phyloP scores from a whole-genome alignment of 2,888 invertebrate genomes.

The Polymixis flavicincta region DNA sequence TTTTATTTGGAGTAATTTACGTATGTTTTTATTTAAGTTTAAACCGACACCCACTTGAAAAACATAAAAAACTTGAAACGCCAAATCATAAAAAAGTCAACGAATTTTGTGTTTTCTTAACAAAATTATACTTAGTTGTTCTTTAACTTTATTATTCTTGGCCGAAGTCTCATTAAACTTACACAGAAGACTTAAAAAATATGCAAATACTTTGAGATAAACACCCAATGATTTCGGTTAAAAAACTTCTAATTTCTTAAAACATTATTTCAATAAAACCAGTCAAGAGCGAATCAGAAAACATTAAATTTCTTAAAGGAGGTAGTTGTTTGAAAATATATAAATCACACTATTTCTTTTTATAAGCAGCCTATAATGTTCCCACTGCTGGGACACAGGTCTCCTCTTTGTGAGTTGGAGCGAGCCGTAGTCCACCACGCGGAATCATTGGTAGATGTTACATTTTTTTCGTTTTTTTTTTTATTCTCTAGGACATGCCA shows the following conservation, averaged over 20 bases:
- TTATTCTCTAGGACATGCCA: too few species aligned
- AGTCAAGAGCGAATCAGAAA: background rate
- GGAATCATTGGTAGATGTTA: too few species aligned
- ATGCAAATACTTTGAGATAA: constrained; percentile 24
- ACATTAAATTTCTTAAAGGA: too few species aligned
- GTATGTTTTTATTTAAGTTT: background rate
- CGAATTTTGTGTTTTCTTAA: constrained; percentile 13
- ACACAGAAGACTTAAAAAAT: constrained; percentile 15
- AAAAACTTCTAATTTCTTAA: constrained; percentile 1
- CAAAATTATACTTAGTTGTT: constrained; percentile 11
- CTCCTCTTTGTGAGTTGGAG: too few species aligned
- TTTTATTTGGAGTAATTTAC: background rate
- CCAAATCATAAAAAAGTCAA: constrained; percentile 15
- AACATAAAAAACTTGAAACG: background rate
- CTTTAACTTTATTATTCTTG: constrained; percentile 29
- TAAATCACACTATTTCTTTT: background rate
- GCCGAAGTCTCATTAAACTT: constrained; percentile 15
- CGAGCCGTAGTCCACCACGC: too few species aligned
- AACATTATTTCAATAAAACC: constrained; percentile 6
- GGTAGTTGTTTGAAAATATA: background rate
- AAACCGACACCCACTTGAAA: background rate
- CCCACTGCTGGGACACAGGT: too few species aligned
- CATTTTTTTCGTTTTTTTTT: too few species aligned
- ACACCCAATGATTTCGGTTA: background rate
- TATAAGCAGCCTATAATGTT: background rate